Evolutionary conservation across 2,113 vertebrate genomes (phyloP).

Genomic region (Silurus glanis): DNA sequence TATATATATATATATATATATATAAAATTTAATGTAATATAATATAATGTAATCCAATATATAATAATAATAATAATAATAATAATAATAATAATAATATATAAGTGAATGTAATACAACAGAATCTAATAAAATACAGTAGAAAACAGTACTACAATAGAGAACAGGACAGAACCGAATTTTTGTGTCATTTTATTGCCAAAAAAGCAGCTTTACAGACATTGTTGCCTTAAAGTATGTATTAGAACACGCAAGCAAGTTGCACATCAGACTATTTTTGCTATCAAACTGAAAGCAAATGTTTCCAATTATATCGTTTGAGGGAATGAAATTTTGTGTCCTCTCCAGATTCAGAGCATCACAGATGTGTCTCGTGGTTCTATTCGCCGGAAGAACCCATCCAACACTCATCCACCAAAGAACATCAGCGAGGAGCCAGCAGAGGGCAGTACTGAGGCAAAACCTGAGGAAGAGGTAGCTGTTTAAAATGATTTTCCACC

Average conservation of each 20-base stretch:
- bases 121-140: background rate
- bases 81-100: too few relatives aligned
- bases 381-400: conserved; percentile 88
- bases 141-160: background rate
- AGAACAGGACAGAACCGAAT: too few relatives aligned
- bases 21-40: too few relatives aligned
- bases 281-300: background rate
- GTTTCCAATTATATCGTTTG: background rate
- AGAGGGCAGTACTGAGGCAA: conserved; percentile 77
- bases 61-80: too few relatives aligned
- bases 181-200: background rate
- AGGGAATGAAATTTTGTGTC: background rate
- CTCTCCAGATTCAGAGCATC: conserved; percentile 90
- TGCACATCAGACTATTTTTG: background rate
- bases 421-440: conserved; percentile 77
- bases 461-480: conserved; percentile 88
- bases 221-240: background rate
- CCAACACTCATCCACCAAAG: conserved; percentile 74
- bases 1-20: too few relatives aligned
- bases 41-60: too few relatives aligned
- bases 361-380: conserved; percentile 94
- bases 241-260: background rate
- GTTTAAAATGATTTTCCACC: background rate
- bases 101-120: background rate
- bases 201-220: background rate